Conservation (phyloP, 2,888 invertebrate species). For the Bellardia pandia region DNA sequence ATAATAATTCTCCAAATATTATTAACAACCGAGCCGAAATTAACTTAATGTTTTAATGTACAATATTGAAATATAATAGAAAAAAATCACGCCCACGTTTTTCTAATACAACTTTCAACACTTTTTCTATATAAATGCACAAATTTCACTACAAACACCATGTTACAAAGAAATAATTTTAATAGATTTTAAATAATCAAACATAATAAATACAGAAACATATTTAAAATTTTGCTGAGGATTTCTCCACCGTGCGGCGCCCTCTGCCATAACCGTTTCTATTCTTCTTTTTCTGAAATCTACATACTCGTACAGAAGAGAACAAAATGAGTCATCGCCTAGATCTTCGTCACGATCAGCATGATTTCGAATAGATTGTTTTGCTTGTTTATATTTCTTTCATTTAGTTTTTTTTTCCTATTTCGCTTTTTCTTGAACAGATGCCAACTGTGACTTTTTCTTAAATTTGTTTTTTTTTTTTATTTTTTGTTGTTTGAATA, state of each 20-base stretch:
- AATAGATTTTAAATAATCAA: slow-evolving; percentile 32
- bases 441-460: slow-evolving; percentile 80
- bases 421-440: slow-evolving; percentile 78
- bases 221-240: slow-evolving; percentile 13
- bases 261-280: slow-evolving; percentile 26
- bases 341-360: slow-evolving; percentile 69
- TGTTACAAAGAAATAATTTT: slow-evolving; percentile 40
- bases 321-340: slow-evolving; percentile 67
- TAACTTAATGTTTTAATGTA: slow-evolving; percentile 17
- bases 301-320: slow-evolving; percentile 31
- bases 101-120: slow-evolving; percentile 42
- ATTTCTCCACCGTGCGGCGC: slow-evolving; percentile 52
- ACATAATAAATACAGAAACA: slow-evolving; percentile 10
- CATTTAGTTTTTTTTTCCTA: slow-evolving; percentile 57
- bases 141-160: neutral
- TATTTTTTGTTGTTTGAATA: slow-evolving; percentile 36
- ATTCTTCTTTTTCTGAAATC: slow-evolving; percentile 42
- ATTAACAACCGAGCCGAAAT: slow-evolving; percentile 13
- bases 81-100: slow-evolving; percentile 49
- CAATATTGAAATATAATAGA: neutral
- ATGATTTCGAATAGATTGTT: slow-evolving; percentile 61
- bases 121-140: slow-evolving; percentile 31
- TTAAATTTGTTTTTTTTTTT: slow-evolving; percentile 25
- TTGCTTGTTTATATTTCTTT: slow-evolving; percentile 51
- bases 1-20: slow-evolving; percentile 7